Evolutionary conservation across 1,140 invertebrate genomes (phyloP).

Genomic region (Schlechtendalia chinensis): DNA sequence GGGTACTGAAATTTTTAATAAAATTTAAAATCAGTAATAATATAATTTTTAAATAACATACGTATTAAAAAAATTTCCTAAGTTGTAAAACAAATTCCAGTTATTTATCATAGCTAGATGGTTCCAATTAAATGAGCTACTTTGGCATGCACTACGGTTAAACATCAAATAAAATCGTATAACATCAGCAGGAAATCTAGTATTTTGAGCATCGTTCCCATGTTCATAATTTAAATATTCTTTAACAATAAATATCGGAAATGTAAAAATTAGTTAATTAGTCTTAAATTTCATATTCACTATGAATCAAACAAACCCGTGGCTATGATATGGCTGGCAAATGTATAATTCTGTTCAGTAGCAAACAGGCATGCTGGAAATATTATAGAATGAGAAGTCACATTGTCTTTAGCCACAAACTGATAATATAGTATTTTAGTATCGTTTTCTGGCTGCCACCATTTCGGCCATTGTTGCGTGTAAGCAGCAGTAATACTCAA

Average conservation of each 20-base stretch:
- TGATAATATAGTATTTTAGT: constrained; percentile 82
- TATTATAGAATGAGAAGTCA: constrained; percentile 96
- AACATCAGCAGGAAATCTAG: constrained; percentile 91
- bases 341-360: constrained; percentile 73
- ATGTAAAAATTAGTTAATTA: not conserved
- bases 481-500: constrained; percentile 93
- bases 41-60: constrained; percentile 53
- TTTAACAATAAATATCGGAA: constrained; percentile 55
- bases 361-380: constrained; percentile 91
- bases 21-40: not conserved
- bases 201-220: constrained; percentile 84
- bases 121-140: constrained; percentile 90
- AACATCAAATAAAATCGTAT: constrained; percentile 97
- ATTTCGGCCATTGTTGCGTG: constrained; percentile 84
- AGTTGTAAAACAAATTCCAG: constrained; percentile 93
- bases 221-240: constrained; percentile 99
- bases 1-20: constrained; percentile 65
- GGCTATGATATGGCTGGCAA: constrained; percentile 87
- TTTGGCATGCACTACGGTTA: constrained; percentile 89
- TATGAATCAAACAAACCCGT: constrained; percentile 66
- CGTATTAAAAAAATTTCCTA: constrained; percentile 98
- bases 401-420: constrained; percentile 99
- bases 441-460: constrained; percentile 84
- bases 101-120: constrained; percentile 94
- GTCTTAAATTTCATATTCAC: not conserved